Evolutionary conservation across 2,113 vertebrate genomes (phyloP), one percentile per base, ranked within the genome.

Genomic region (Saiga tatarica): DNA sequence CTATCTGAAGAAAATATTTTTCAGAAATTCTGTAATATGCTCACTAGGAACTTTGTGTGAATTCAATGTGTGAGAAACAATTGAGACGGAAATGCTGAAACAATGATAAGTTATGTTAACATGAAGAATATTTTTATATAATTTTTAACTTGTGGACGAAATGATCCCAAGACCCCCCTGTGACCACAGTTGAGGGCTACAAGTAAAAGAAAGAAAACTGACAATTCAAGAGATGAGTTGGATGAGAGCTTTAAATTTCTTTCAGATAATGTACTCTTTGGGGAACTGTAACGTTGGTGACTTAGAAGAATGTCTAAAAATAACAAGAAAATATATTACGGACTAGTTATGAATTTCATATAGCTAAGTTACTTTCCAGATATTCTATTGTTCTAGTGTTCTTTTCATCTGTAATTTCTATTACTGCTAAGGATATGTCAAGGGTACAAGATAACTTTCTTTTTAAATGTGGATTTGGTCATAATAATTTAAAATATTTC

Each of bases 1-100:
- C 45, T 82, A 28, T 74, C 11, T 79, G 45, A 95, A 95, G 42
- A 96, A 97, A 64, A 64, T 89, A 57, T 30, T 74, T 88, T 97
- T 87, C n/a, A 83, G 39, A 91, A 85, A 91, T 81, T 90, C 53
- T 87, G 42, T 87, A 33, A 93, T 89, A 39, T 91, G 57, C n/a
- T 96, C 84, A 82, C 36, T 64, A 55, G 64, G 30, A 97, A 94
- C 57, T 92, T 6, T 67, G 57, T 60, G 17, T 86, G 52, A 91
- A 95, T 45, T 50, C 79, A 79, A 4, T 83, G 36, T n/a, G 7
- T 55, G 59, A 60, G 19, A 87, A 89, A 87, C 11, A 74, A 85
- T 7, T 95, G 91, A 95, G n/a, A 59, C 33, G 25, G 28, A 87
- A 90, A 81, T 30, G 28, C 10, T 92, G 57, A 67, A 82, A 87